A percentile compares a stretch with the other conserved stretches of the same genome.
These are phyloP conservation scores for Rallus crepitans DNA, from an alignment of 2,797 vertebrate genomes.

Conservation along the genomic window DNA sequence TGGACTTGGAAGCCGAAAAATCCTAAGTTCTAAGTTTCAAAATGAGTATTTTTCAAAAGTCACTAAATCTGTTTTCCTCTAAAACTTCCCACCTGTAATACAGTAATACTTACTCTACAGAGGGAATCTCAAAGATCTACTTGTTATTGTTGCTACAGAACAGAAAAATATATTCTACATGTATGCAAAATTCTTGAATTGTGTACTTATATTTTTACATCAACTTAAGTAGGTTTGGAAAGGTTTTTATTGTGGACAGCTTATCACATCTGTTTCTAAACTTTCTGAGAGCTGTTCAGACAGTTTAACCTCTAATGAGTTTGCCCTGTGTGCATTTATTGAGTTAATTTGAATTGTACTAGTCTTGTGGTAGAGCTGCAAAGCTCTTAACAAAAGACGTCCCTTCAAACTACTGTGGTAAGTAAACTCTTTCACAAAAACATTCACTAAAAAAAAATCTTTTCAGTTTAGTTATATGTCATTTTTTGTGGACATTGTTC, in stretches of 20 bases:
- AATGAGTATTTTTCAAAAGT: not conserved
- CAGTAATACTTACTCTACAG: constrained; percentile 1
- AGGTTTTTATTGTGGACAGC: not conserved
- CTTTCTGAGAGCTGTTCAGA: not conserved
- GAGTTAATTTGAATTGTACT: not conserved
- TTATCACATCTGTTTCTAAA: not conserved
- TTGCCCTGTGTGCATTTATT: not conserved
- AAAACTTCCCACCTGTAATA: constrained; percentile 17
- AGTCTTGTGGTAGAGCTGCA: not conserved
- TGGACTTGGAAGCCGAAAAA: not conserved
- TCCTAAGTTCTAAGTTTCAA: not conserved
- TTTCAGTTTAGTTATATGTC: constrained; percentile 12
- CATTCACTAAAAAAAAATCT: not conserved
- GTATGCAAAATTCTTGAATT: not conserved
- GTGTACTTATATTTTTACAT: not conserved
- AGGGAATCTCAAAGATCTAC: not conserved
- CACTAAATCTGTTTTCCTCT: constrained; percentile 15
- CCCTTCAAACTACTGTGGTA: not conserved
- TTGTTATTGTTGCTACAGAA: not conserved
- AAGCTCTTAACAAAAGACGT: not conserved
- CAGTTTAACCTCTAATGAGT: not conserved
- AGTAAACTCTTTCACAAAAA: not conserved
- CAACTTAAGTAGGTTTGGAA: not conserved
- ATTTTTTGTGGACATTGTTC: constrained; percentile 11
- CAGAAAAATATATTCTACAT: not conserved